phyloP scores from a whole-genome alignment of 2,888 invertebrate species.

The Thymelicus acteon region DNA sequence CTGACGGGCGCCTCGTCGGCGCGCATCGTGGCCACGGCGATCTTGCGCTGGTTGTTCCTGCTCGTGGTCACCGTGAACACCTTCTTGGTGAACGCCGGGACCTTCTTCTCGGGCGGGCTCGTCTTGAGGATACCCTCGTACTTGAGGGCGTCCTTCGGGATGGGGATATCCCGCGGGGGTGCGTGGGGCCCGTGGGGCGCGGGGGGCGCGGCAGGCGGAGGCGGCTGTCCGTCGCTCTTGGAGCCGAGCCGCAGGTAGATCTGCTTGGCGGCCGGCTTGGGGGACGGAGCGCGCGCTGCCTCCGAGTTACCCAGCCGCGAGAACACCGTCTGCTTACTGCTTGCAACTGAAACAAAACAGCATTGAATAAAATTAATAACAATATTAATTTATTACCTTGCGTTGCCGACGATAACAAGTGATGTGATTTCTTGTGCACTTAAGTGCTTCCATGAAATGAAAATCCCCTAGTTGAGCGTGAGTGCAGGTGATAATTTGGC shows the following conservation, averaged over 20 bases:
- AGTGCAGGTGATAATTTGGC: no score
- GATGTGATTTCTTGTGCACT: no score
- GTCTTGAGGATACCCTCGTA: constrained; percentile 78
- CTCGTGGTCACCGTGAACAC: constrained; percentile 67
- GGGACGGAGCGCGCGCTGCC: constrained; percentile 42
- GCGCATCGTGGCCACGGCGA: constrained; percentile 73
- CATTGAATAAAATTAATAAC: not conserved
- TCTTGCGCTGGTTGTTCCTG: constrained; percentile 64
- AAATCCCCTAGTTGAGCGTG: no score
- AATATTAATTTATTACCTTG: no score
- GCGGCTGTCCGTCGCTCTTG: constrained; percentile 48
- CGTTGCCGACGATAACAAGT: no score
- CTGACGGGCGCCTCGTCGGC: constrained; percentile 75
- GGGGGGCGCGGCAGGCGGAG: constrained; percentile 34
- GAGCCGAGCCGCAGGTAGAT: constrained; percentile 72
- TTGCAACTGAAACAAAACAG: constrained; percentile 38
- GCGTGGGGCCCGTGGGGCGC: constrained; percentile 14
- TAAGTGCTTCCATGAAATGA: no score
- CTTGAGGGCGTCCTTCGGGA: constrained; percentile 71
- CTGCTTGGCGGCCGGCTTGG: constrained; percentile 59
- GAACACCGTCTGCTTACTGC: constrained; percentile 67
- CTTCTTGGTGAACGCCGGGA: constrained; percentile 65
- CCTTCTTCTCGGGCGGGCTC: constrained; percentile 54
- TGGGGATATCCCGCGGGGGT: constrained; percentile 53
- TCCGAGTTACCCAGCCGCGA: constrained; percentile 72